Evolutionary conservation across 2,113 vertebrate species (phyloP), one percentile per base, ranked within the genome.

Genomic region (Notarius lentiginosus): DNA sequence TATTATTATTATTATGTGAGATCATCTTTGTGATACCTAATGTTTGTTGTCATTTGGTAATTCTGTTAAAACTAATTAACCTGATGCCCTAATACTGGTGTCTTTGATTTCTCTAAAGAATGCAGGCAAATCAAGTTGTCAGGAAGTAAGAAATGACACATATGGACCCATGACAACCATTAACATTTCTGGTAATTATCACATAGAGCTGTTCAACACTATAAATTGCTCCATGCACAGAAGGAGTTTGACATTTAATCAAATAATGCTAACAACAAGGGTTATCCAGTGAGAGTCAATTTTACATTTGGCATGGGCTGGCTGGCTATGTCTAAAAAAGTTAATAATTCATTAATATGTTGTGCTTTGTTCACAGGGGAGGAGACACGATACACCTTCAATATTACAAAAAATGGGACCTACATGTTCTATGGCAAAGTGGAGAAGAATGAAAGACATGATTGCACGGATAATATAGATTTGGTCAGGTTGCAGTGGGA

Each of bases 401-500:
- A 8, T 34, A 77, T 80, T 51, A 14, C 1, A 10, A 61, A n/a
- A 30, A 73, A 22, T 5, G 83, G 85, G 17, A 56, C 58, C 55
- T 92, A 90, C n/a, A 9, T 82, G n/a, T 86, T 92, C 56, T 7
- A 51, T 18, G 87, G 84, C n/a, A 18, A 60, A 0, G 22, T 92
- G 63, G 56, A n/a, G n/a, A 76, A 14, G 6, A 11, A 20, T 8
- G 1, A 2, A 22, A 6, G 1, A 24, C 14, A 0, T 41, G 41
- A 41, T 41, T 41, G 41, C 41, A 41, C 41, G 41, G 41, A 41
- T 41, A 41, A 41, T 41, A 41, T 41, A 41, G 41, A 41, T 41
- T 41, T 41, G 0, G 4, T 70, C 22, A 22, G 4, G 8, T 20
- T 85, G 27, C 15, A 6, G 56, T 34, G 14, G 30, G 41, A 0